These are phyloP conservation scores for Sinocyclocheilus anshuiensis DNA, from an alignment of 2,113 vertebrate genomes.

Conservation along the genomic window DNA sequence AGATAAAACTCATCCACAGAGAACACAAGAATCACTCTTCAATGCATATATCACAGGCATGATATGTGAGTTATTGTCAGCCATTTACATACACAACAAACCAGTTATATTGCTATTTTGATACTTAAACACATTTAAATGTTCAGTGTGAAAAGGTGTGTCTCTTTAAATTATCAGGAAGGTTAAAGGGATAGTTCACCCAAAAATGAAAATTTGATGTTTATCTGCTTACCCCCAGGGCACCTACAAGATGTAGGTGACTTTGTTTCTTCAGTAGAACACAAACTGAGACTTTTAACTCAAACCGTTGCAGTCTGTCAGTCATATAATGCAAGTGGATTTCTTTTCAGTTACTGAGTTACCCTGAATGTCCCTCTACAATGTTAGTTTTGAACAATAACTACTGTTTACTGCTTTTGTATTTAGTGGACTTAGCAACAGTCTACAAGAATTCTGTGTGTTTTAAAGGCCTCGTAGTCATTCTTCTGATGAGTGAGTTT, in stretches of 20 bases:
- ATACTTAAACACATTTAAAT: constrained; percentile 9
- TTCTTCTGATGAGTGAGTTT: constrained; percentile 29
- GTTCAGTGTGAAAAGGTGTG: not conserved
- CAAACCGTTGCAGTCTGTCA: too few relatives aligned
- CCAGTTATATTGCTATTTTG: not conserved
- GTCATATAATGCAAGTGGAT: too few relatives aligned
- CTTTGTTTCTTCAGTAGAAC: too few relatives aligned
- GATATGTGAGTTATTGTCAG: not conserved
- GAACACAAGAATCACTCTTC: not conserved
- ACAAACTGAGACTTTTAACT: too few relatives aligned
- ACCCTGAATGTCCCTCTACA: not conserved
- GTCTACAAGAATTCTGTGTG: not conserved
- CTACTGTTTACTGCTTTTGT: not conserved
- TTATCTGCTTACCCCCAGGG: too few relatives aligned
- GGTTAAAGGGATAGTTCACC: not conserved
- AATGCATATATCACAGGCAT: not conserved
- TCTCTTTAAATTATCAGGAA: not conserved
- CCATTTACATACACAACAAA: not conserved
- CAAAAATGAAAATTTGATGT: too few relatives aligned
- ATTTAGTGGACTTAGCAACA: not conserved
- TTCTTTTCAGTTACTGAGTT: not conserved
- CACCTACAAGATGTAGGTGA: too few relatives aligned
- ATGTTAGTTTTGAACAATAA: not conserved
- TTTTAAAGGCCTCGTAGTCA: not conserved
- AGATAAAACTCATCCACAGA: not conserved